Evolutionary conservation across 2,113 vertebrate genomes (phyloP).

Genomic region (Pachypanchax playfairii): DNA sequence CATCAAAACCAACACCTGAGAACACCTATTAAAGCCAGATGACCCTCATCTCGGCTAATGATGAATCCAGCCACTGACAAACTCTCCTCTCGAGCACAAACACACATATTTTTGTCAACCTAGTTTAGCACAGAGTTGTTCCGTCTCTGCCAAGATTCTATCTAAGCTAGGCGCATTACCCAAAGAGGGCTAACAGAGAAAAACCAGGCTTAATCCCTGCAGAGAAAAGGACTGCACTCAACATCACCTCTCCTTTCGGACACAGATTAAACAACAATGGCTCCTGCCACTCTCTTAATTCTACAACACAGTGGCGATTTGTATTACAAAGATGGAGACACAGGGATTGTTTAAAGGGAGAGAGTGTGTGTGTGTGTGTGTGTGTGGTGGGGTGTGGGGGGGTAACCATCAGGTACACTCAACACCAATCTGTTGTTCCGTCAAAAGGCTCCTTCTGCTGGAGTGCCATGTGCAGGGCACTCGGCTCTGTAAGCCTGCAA

Average conservation of each 20-base stretch:
- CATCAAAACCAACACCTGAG: slow-evolving; percentile 73
- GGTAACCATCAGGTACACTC: slow-evolving; percentile 74
- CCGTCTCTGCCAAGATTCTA: slow-evolving; percentile 40
- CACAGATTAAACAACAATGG: slow-evolving; percentile 75
- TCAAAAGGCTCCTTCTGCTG: slow-evolving; percentile 77
- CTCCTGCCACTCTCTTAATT: slow-evolving; percentile 72
- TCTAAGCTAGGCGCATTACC: slow-evolving; percentile 40
- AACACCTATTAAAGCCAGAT: slow-evolving; percentile 70
- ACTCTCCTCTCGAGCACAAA: slow-evolving; percentile 15
- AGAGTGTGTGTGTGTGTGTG: slow-evolving; percentile 33
- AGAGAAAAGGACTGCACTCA: slow-evolving; percentile 71
- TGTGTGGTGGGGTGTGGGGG: slow-evolving; percentile 42
- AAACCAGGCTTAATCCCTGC: slow-evolving; percentile 63
- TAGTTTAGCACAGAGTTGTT: slow-evolving; percentile 34
- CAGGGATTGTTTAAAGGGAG: slow-evolving; percentile 65
- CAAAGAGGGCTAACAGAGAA: slow-evolving; percentile 50
- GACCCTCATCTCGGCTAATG: slow-evolving; percentile 62
- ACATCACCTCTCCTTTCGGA: slow-evolving; percentile 67
- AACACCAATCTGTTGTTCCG: slow-evolving; percentile 76
- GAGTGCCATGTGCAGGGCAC: slow-evolving; percentile 59
- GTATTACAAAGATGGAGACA: slow-evolving; percentile 70
- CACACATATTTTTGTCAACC: slow-evolving; percentile 23
- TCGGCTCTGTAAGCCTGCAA: slow-evolving; percentile 23
- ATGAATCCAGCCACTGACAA: slow-evolving; percentile 39
- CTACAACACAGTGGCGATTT: slow-evolving; percentile 73